Conservation (phyloP, 2,113 vertebrate species). For the Recurvirostra avosetta region DNA sequence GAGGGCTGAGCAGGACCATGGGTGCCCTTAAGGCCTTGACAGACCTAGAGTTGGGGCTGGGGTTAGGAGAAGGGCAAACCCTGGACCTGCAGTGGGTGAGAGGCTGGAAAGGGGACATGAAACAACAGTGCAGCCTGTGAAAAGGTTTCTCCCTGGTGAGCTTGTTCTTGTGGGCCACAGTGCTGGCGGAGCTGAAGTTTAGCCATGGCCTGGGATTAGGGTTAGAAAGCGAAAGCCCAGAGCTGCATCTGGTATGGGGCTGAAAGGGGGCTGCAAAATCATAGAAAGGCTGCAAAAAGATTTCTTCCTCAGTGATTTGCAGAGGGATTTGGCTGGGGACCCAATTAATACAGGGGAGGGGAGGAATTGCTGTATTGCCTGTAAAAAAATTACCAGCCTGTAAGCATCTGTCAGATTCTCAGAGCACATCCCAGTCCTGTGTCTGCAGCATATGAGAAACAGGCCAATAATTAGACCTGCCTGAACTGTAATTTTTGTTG, state of each 20-base stretch:
- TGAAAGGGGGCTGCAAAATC: not conserved
- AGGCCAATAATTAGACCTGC: not conserved
- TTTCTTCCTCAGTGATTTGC: not conserved
- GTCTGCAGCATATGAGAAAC: not conserved
- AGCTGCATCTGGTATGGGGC: not conserved
- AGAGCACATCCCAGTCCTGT: not conserved
- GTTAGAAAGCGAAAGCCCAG: not conserved
- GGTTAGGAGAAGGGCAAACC: not conserved
- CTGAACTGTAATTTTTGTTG: not conserved
- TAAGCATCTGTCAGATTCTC: not conserved
- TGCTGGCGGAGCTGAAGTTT: not conserved
- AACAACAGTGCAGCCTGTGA: not conserved
- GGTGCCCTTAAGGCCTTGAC: not conserved
- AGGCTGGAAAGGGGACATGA: not conserved
- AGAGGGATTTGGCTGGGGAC: not conserved
- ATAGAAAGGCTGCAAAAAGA: not conserved
- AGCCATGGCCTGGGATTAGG: not conserved
- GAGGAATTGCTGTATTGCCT: not conserved
- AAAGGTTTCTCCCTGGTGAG: not conserved
- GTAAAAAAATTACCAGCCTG: not conserved
- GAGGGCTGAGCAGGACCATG: not conserved
- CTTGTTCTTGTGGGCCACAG: rapidly evolving
- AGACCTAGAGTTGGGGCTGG: not conserved
- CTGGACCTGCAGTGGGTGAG: rapidly evolving
- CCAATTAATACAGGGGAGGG: not conserved